Evolutionary conservation across 2,888 invertebrate genomes (phyloP).

Genomic region (Taphrorychus bicolor): DNA sequence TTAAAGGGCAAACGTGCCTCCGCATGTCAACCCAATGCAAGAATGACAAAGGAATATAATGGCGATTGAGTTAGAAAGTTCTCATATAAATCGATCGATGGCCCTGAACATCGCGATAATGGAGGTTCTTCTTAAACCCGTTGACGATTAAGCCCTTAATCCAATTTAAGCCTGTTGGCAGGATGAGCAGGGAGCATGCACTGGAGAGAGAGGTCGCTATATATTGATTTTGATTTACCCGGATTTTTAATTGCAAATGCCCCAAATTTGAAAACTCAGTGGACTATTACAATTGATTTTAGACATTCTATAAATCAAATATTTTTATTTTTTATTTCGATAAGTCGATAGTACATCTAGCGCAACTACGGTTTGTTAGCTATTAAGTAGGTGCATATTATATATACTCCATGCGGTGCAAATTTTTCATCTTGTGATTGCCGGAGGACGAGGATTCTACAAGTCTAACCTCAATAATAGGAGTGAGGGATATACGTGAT

Average conservation of each 20-base stretch:
- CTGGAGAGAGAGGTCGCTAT: not conserved
- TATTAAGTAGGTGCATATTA: too few relatives aligned
- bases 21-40: not conserved
- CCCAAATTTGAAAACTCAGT: not conserved
- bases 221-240: not conserved
- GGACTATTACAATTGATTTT: too few relatives aligned
- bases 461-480: slow-evolving; percentile 29
- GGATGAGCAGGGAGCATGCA: not conserved
- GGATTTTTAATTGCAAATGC: not conserved
- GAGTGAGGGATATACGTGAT: slow-evolving; percentile 18
- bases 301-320: too few relatives aligned
- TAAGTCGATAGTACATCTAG: too few relatives aligned
- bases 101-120: not conserved
- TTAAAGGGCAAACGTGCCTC: not conserved
- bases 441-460: not conserved
- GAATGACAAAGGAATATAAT: not conserved
- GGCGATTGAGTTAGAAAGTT: not conserved
- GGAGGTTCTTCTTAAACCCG: not conserved
- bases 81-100: not conserved
- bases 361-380: too few relatives aligned
- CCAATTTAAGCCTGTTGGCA: not conserved
- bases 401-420: too few relatives aligned
- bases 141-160: not conserved
- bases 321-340: too few relatives aligned
- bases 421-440: too few relatives aligned